These are phyloP conservation scores for Eucriotettix oculatus DNA, from an alignment of 2,888 invertebrate species.

Conservation along the genomic window DNA sequence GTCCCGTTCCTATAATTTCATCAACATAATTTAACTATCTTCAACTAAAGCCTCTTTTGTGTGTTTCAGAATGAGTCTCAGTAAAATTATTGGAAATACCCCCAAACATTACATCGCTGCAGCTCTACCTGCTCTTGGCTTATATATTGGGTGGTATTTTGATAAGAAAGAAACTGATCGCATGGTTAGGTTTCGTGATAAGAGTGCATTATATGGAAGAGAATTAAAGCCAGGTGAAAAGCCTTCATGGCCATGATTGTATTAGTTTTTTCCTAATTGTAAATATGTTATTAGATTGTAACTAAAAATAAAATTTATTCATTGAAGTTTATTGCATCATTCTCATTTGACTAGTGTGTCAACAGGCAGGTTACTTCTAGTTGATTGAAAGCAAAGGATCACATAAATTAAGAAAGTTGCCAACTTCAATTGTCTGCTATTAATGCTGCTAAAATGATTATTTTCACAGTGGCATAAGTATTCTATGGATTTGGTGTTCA, in stretches of 20 bases:
- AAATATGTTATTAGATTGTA: neutral
- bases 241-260: conserved; percentile 53
- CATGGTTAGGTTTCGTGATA: conserved; percentile 58
- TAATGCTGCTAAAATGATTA: too few relatives aligned
- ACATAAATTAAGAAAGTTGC: too few relatives aligned
- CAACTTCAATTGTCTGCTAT: too few relatives aligned
- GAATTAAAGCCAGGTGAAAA: conserved; percentile 42
- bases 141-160: conserved; percentile 41
- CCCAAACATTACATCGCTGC: conserved; percentile 32
- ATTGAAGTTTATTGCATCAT: too few relatives aligned
- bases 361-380: too few relatives aligned
- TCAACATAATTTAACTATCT: neutral
- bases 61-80: too few relatives aligned
- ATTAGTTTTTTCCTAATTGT: neutral
- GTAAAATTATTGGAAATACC: too few relatives aligned
- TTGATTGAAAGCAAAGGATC: too few relatives aligned
- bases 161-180: conserved; percentile 54
- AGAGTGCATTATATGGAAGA: conserved; percentile 59
- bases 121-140: conserved; percentile 38
- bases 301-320: neutral
- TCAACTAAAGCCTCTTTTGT: too few relatives aligned
- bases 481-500: too few relatives aligned
- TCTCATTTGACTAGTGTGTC: too few relatives aligned
- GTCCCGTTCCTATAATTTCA: neutral
- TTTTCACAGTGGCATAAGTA: too few relatives aligned